These are phyloP conservation scores for Hemicentrotus pulcherrimus DNA, from an alignment of 35 echinoderm and acorn worm genomes.

Conservation along the genomic window DNA sequence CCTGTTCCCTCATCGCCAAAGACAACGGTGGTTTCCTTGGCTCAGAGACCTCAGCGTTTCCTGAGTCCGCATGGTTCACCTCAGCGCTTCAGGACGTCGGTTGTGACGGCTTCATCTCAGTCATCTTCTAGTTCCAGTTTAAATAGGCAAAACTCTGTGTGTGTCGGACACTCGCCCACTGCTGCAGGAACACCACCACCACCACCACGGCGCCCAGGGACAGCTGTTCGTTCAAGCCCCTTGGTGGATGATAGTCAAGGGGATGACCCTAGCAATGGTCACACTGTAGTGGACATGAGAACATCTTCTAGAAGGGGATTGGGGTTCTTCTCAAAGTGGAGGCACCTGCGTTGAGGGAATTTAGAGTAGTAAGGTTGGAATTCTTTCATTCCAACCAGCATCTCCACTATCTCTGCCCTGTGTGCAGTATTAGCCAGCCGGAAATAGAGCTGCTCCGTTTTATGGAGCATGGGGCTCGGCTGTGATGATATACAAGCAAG, in stretches of 20 bases:
- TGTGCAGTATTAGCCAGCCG: not conserved
- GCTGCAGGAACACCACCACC: not conserved
- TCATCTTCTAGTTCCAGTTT: not conserved
- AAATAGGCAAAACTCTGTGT: not conserved
- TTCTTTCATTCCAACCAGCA: not conserved
- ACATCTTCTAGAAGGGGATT: not conserved
- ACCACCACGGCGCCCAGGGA: slow-evolving; percentile 4
- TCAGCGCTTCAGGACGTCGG: slow-evolving; percentile 20
- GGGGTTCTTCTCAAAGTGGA: slow-evolving; percentile 22
- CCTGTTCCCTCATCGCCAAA: slow-evolving; percentile 39
- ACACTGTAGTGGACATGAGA: slow-evolving; percentile 46
- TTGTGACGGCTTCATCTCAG: not conserved
- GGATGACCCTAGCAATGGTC: not conserved
- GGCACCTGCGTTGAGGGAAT: slow-evolving; percentile 18
- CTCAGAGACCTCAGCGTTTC: slow-evolving; percentile 36
- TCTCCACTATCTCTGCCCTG: not conserved
- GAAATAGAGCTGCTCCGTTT: not conserved
- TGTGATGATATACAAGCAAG: not conserved
- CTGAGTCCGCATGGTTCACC: slow-evolving; percentile 38
- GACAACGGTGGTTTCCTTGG: slow-evolving; percentile 25
- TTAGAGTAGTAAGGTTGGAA: not conserved
- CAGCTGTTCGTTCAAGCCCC: not conserved
- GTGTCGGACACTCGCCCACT: not conserved
- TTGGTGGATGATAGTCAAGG: not conserved
- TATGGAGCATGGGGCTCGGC: not conserved